phyloP scores from a whole-genome alignment of 2,113 vertebrate genomes.

The Tragelaphus buxtoni region DNA sequence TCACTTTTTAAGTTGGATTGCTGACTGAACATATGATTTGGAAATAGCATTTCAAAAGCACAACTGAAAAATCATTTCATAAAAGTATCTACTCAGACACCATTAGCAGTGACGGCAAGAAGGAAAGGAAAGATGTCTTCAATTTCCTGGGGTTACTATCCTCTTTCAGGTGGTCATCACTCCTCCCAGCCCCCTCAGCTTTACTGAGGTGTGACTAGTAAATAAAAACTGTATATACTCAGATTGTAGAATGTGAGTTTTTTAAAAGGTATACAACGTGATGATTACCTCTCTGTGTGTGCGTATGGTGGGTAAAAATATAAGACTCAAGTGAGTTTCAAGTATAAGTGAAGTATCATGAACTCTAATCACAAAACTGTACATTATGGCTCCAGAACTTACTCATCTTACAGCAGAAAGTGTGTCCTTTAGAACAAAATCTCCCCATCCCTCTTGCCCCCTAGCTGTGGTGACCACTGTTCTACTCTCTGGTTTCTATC shows the following conservation, averaged over 20 bases:
- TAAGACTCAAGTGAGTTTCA: not conserved
- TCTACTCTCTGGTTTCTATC: not conserved
- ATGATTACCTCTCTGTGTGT: not conserved
- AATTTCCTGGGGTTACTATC: not conserved
- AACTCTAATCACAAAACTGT: not conserved
- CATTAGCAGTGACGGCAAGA: not conserved
- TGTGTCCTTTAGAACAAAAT: not conserved
- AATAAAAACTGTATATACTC: not conserved
- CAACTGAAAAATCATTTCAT: not conserved
- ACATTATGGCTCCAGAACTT: not conserved
- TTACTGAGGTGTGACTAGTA: not conserved
- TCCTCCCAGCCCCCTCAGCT: not conserved
- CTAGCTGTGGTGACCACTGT: not conserved
- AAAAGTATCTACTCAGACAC: not conserved
- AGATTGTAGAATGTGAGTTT: not conserved
- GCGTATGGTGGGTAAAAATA: not conserved
- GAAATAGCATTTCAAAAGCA: slow-evolving; percentile 34
- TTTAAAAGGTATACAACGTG: not conserved
- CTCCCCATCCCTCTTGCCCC: not conserved
- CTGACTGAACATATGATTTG: not conserved
- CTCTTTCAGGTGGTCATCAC: not conserved
- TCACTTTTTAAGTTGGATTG: not conserved
- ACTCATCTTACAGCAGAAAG: not conserved
- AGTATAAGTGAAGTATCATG: not conserved
- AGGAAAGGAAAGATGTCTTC: not conserved